phyloP scores from a whole-genome alignment of 2,797 vertebrate species.

The Melanotaenia nigrans region DNA sequence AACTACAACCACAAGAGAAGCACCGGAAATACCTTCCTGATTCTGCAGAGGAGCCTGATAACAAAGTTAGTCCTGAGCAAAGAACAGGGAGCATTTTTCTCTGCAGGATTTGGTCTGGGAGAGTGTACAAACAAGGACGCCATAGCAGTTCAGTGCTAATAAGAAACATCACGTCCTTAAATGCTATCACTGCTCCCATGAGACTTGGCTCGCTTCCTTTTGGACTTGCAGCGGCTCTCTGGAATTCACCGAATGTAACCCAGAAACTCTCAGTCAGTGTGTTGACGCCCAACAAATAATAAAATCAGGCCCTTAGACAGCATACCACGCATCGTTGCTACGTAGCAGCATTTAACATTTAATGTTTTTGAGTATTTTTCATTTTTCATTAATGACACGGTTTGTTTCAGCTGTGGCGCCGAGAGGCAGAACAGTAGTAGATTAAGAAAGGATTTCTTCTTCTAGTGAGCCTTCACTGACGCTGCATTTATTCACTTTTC shows the following conservation, averaged over 20 bases:
- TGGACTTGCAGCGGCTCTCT: slow-evolving; percentile 12
- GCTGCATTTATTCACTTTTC: slow-evolving; percentile 35
- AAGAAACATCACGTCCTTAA: slow-evolving; percentile 28
- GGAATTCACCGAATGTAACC: slow-evolving; percentile 40
- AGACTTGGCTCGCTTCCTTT: slow-evolving; percentile 32
- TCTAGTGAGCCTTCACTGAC: slow-evolving; percentile 21
- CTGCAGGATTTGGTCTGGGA: not conserved
- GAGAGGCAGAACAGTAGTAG: slow-evolving; percentile 8
- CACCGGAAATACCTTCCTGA: slow-evolving; percentile 55
- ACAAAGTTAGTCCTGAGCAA: slow-evolving; percentile 5
- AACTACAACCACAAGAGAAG: slow-evolving; percentile 9
- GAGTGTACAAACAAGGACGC: slow-evolving; percentile 8
- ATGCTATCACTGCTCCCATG: slow-evolving; percentile 17
- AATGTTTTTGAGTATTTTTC: not conserved
- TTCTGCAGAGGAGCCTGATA: slow-evolving; percentile 32
- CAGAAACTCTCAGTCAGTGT: slow-evolving; percentile 28
- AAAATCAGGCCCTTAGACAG: slow-evolving; percentile 7
- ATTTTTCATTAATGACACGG: not conserved
- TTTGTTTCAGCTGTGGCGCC: slow-evolving; percentile 29
- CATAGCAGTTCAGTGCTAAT: slow-evolving; percentile 3
- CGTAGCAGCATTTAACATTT: not conserved
- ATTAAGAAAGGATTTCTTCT: slow-evolving; percentile 25
- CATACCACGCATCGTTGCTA: not conserved
- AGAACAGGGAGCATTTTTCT: slow-evolving; percentile 4
- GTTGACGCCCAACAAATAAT: slow-evolving; percentile 20